Percentiles rank a stretch among this genome's conserved stretches.
Evolutionary conservation across 2,797 vertebrate genomes (phyloP).

Genomic region (Naso thynnoides): DNA sequence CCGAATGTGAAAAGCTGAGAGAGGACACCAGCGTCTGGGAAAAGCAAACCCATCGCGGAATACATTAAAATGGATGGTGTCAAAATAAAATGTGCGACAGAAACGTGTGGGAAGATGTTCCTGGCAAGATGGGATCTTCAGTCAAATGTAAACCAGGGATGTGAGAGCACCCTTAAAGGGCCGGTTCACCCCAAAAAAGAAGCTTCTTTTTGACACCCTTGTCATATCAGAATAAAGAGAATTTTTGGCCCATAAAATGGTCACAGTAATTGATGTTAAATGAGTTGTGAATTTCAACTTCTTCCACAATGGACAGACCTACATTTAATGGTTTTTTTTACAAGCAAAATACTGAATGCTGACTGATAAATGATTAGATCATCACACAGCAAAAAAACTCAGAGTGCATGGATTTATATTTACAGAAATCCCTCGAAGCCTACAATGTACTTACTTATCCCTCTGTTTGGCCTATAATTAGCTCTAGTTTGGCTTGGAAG

Average conservation of each 20-base stretch:
- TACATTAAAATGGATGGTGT: conserved; percentile 39
- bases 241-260: not conserved
- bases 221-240: not conserved
- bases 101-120: conserved; percentile 46
- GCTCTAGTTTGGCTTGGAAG: not conserved
- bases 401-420: conserved; percentile 11
- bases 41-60: conserved; percentile 40
- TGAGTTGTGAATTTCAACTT: not conserved
- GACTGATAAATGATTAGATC: too few species aligned
- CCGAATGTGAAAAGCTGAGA: not conserved
- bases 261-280: not conserved
- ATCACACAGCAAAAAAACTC: conserved; percentile 19
- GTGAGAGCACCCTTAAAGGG: conserved; percentile 1
- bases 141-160: conserved; percentile 18
- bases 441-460: conserved; percentile 23
- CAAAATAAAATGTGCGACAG: conserved; percentile 30
- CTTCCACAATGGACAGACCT: not conserved
- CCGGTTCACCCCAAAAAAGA: not conserved
- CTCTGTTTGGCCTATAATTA: conserved; percentile 8
- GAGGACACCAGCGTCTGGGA: not conserved
- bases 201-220: not conserved
- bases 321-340: not conserved
- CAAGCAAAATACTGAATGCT: not conserved
- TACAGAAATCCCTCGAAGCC: conserved; percentile 28
- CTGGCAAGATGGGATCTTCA: conserved; percentile 11